Evolutionary conservation across 1,140 invertebrate genomes (phyloP).

Genomic region (Diplogasteroides magnus): DNA sequence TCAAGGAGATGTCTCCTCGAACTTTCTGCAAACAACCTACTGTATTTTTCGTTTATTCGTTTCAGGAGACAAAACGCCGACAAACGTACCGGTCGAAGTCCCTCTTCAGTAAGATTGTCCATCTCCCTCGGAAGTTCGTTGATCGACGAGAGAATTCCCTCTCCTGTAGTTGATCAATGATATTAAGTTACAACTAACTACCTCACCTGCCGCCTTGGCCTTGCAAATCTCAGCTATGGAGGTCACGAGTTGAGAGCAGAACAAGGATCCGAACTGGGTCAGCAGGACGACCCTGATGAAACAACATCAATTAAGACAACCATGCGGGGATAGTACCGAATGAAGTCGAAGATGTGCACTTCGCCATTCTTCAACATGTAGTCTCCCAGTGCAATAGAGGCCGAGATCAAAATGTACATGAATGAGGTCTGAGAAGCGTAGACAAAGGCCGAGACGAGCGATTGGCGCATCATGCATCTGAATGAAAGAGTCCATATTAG

Average conservation of each 20-base stretch:
- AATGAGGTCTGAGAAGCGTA: constrained; percentile 52
- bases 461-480: constrained; percentile 49
- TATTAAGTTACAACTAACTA: not conserved
- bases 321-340: constrained; percentile 27
- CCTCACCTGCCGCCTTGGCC: constrained; percentile 29
- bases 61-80: too few relatives aligned
- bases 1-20: constrained; percentile 44
- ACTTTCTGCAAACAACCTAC: constrained; percentile 45
- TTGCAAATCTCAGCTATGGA: constrained; percentile 48
- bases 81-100: constrained; percentile 46
- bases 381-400: constrained; percentile 45
- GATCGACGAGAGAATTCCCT: constrained; percentile 44
- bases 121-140: constrained; percentile 44
- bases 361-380: constrained; percentile 52
- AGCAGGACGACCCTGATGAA: constrained; percentile 44
- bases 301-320: constrained; percentile 14
- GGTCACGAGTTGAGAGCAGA: constrained; percentile 50
- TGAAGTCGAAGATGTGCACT: constrained; percentile 51
- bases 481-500: constrained; percentile 17
- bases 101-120: constrained; percentile 52
- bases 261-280: constrained; percentile 53
- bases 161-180: constrained; percentile 32
- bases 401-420: constrained; percentile 50
- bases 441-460: constrained; percentile 45
- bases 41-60: constrained; percentile 3